Evolutionary conservation across 1,140 invertebrate species (phyloP).

Genomic region (Acromyrmex charruanus): DNA sequence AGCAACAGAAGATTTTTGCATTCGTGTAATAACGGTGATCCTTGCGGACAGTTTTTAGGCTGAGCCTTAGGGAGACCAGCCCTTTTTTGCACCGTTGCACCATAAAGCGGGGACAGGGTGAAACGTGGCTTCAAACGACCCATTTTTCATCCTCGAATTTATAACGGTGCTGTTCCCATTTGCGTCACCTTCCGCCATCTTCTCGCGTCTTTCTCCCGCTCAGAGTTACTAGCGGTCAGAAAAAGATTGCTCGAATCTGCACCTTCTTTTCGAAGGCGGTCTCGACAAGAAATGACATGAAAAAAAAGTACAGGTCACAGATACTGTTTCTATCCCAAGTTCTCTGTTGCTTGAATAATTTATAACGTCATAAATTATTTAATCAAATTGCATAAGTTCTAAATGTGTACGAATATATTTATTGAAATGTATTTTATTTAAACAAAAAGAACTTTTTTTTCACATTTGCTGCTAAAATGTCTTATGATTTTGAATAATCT

Average conservation of each 20-base stretch:
- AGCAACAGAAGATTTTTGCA: constrained; percentile 79
- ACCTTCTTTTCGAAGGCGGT: neutral
- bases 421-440: neutral
- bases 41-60: constrained; percentile 70
- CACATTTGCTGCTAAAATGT: neutral
- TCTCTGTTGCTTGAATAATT: neutral
- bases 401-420: neutral
- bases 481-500: neutral
- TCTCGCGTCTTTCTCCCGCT: neutral
- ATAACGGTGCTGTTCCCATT: constrained; percentile 68
- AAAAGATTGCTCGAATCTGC: constrained; percentile 15
- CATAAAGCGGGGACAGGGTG: constrained; percentile 67
- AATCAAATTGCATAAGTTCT: neutral
- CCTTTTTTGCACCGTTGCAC: constrained; percentile 75
- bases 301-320: constrained; percentile 19
- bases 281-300: constrained; percentile 10
- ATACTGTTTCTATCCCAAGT: neutral
- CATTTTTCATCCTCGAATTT: constrained; percentile 69
- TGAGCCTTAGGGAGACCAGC: constrained; percentile 69
- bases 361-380: neutral
- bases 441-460: neutral
- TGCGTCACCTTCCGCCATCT: constrained; percentile 46
- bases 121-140: constrained; percentile 17
- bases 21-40: constrained; percentile 81
- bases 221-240: neutral